Conservation (phyloP, 1,140 invertebrate species). For the Nomia melanderi region DNA sequence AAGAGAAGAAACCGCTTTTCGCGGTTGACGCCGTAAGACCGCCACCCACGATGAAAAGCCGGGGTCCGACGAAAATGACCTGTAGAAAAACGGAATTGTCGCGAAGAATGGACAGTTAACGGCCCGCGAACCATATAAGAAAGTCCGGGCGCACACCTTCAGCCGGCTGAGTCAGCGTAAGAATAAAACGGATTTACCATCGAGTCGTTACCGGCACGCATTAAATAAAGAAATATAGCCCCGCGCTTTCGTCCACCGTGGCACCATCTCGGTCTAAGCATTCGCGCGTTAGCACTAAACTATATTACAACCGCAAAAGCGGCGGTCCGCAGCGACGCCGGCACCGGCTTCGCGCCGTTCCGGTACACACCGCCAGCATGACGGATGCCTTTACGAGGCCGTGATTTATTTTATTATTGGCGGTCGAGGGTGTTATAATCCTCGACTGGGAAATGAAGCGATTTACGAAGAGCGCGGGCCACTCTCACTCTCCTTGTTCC, state of each 20-base stretch:
- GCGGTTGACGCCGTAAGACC: too few species aligned
- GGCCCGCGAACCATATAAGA: constrained; percentile 40
- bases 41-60: background rate
- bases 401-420: constrained; percentile 78
- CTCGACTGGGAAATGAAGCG: constrained; percentile 72
- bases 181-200: constrained; percentile 75
- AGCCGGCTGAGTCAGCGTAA: constrained; percentile 72
- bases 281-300: constrained; percentile 73
- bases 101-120: constrained; percentile 20
- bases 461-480: constrained; percentile 63
- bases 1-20: too few species aligned
- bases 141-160: constrained; percentile 40
- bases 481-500: background rate
- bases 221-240: constrained; percentile 78
- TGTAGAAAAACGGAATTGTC: constrained; percentile 28
- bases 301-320: constrained; percentile 72
- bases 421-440: constrained; percentile 63
- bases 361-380: constrained; percentile 55
- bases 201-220: constrained; percentile 69
- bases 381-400: constrained; percentile 75
- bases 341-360: constrained; percentile 26
- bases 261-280: constrained; percentile 63
- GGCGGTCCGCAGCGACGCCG: constrained; percentile 30
- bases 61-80: constrained; percentile 22
- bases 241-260: constrained; percentile 63